Percentiles rank a stretch among this genome's conserved stretches.
These are phyloP conservation scores for Hypotaenidia philippensis DNA, from an alignment of 2,797 vertebrate genomes.

Conservation along the genomic window DNA sequence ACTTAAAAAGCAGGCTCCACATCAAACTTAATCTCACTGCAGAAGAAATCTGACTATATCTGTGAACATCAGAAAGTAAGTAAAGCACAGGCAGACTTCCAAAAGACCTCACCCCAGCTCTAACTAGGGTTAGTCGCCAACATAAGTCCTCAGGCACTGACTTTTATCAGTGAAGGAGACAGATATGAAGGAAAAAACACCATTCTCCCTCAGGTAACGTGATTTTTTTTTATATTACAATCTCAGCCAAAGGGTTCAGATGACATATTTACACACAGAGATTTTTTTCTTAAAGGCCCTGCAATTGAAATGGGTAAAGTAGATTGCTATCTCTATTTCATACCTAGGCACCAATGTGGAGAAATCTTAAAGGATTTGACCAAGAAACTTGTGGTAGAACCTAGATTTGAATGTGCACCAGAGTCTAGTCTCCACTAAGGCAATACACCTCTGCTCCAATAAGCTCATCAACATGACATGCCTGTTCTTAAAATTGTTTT, in stretches of 20 bases:
- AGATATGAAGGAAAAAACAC: neutral
- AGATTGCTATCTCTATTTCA: neutral
- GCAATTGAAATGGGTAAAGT: neutral
- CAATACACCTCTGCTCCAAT: neutral
- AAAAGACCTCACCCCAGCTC: neutral
- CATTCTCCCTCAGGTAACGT: neutral
- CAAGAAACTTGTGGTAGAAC: neutral
- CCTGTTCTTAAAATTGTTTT: rapidly evolving
- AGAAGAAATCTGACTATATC: neutral
- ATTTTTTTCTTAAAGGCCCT: neutral
- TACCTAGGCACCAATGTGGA: neutral
- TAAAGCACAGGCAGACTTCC: neutral
- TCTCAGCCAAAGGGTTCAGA: neutral
- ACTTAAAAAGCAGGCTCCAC: neutral
- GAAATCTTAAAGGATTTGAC: neutral
- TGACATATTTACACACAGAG: neutral
- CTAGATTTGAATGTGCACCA: neutral
- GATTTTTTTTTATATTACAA: neutral
- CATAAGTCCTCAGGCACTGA: neutral
- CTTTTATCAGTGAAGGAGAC: neutral
- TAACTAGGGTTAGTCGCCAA: neutral
- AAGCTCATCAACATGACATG: neutral
- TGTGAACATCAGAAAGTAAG: neutral
- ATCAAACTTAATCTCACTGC: neutral
- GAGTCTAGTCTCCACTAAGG: neutral